Evolutionary conservation across 2,113 vertebrate species (phyloP).

Genomic region (Willisornis vidua): DNA sequence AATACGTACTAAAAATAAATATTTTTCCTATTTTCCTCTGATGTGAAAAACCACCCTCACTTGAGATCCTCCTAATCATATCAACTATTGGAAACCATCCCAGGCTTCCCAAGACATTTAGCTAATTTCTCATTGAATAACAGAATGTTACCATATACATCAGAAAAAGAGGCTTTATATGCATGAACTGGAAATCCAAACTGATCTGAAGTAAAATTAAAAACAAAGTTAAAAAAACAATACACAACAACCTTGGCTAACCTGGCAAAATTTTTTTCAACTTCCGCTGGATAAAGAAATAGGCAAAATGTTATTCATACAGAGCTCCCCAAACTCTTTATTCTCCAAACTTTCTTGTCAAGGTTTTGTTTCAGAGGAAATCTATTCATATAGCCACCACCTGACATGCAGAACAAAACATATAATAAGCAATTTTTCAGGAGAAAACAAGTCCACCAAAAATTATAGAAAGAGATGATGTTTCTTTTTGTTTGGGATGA

Average conservation of each 20-base stretch:
- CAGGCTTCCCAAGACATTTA: conserved; percentile 20
- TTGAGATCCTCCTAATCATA: conserved; percentile 40
- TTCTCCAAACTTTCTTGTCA: not conserved
- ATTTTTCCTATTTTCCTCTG: conserved; percentile 31
- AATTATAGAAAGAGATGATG: not conserved
- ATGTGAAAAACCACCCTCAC: not conserved
- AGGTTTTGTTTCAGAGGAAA: not conserved
- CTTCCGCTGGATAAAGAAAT: not conserved
- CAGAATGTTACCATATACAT: not conserved
- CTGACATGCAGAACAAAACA: not conserved
- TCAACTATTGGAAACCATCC: conserved; percentile 34
- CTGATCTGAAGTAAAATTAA: not conserved
- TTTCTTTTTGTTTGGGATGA: not conserved
- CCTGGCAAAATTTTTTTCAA: not conserved
- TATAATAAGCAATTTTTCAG: not conserved
- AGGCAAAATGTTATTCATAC: not conserved
- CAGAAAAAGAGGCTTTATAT: not conserved
- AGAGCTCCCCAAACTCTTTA: not conserved
- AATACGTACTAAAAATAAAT: conserved; percentile 9
- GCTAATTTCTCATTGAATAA: conserved; percentile 12
- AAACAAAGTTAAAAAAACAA: not conserved
- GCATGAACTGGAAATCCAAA: not conserved
- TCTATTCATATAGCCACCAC: not conserved
- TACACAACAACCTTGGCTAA: not conserved
- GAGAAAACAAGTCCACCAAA: not conserved